Evolutionary conservation across 1,140 invertebrate species (phyloP), one percentile per base, ranked within the genome.

Genomic region (Caenorhabditis tropicalis): DNA sequence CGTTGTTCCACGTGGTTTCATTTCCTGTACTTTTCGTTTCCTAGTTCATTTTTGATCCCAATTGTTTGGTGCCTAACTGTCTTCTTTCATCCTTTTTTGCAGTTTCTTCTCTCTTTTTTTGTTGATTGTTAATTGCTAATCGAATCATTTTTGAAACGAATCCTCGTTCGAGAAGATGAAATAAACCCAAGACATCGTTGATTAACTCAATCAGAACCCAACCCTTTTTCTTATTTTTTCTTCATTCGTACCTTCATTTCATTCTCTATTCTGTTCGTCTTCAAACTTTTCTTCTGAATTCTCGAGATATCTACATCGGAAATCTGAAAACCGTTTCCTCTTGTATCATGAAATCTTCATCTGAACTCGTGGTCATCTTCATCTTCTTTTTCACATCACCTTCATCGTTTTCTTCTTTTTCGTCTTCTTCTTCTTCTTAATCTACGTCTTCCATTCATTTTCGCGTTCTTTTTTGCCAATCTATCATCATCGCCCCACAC

Each of bases 391-490:
- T 58, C 21, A 19, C 24, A 65, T 27, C 65, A 5, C 43, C 65
- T 43, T 19, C 58, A 16, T 60, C 58, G 19, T 36, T 31, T 65
- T 33, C 58, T 33, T 65, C 31, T 33, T 65, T 19, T 19, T 33
- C 48, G 19, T 60, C 65, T 39, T 74, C 33, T 43, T 56, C 51
- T 56, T 56, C 21, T 43, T 74, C 65, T 46, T 31, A 24, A 43
- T 43, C 53, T 56, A 56, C 21, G 53, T 74, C 65, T 43, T 74
- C 36, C 65, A 74, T 74, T 43, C 65, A 43, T 74, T 74, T 74
- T 74, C 36, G 65, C 65, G 65, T 74, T 74, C 65, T 74, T 74
- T 74, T 74, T 21, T 74, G 65, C 65, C 65, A 74, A 74, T 74
- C 65, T 74, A 74, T 74, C 65, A 74, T 74, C 65, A 74, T 74